Base-by-base conservation (phyloP, 30 jellyfish, hydroid and myxozoan species). In the Aurelia sp. region DNA sequence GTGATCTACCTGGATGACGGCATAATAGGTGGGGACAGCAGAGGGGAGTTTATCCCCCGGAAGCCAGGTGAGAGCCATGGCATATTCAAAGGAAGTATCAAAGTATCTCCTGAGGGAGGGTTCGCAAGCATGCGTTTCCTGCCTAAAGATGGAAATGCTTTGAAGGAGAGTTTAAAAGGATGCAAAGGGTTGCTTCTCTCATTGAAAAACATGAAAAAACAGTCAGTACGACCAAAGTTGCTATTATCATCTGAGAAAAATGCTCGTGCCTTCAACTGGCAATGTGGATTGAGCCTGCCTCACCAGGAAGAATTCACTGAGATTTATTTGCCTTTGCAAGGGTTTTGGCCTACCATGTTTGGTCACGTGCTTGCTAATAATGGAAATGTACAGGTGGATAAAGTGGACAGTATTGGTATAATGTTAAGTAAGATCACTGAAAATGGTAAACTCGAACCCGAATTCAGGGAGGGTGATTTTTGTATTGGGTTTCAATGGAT, bases 271-370 rank as follows among this genome's bases (percentile, higher is more conserved):
- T 93, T 93, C 73, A 93, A 88, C 67, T 93, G 98, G 98, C 98
- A 93, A 69, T 38, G 96, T 21, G 97, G 91, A 9, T 86, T 91
- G 62, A 12, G 71, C 30, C 91, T 67, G 38, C 97, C 84, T 13
- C 88, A 92, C 22, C 41, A 64, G 50, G 87, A 84, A 4, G 91
- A 81, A 44, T 74, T 78, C 50, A 33, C 55, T 12, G 63, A 33
- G 51, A 60, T 93, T 47, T 69, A n/a, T 75, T 74, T 93, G 15
- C 95, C 89, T 27, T 63, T 88, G 31, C 58, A 64, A 31, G 30
- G 96, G 40, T 93, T 93, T 80, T 93, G 98, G 98, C 98, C 98
- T 2, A 74, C 88, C 13, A 67, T 94, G 94, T 94, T 94, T 66
- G 98, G 98, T 16, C 98, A 94, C 67, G 95, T 91, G 13, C 78